Evolutionary conservation across 2,797 vertebrate species (phyloP).

Genomic region (Eulemur rubriventer): DNA sequence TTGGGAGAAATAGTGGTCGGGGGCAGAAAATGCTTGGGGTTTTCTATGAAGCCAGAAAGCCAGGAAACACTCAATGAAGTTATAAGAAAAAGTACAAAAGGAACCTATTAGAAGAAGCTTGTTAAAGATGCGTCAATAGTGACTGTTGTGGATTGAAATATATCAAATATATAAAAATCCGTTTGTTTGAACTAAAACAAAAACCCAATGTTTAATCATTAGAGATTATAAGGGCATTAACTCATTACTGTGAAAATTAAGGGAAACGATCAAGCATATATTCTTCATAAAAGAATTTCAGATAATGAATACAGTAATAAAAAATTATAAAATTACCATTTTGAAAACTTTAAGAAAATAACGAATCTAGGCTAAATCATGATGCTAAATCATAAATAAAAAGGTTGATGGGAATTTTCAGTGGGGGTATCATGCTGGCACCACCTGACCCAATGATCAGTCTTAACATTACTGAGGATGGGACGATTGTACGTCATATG

Average conservation of each 20-base stretch:
- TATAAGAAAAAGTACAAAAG: not conserved
- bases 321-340: too few relatives aligned
- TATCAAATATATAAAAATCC: not conserved
- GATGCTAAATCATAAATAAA: too few relatives aligned
- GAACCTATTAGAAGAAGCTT: not conserved
- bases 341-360: too few relatives aligned
- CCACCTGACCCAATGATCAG: not conserved
- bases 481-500: not conserved
- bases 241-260: not conserved
- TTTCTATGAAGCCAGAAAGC: not conserved
- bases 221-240: not conserved
- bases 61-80: not conserved
- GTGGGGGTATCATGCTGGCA: not conserved
- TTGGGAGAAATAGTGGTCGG: not conserved
- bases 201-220: not conserved
- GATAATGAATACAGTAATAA: not conserved
- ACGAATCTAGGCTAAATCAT: too few relatives aligned
- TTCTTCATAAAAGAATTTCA: not conserved
- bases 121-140: not conserved
- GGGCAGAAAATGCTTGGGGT: not conserved
- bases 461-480: not conserved
- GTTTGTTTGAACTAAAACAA: not conserved
- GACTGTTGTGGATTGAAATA: not conserved
- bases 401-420: not conserved
- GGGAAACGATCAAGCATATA: not conserved